Percentiles rank a stretch among this genome's conserved stretches.
phyloP scores from a whole-genome alignment of 2,888 invertebrate species.

The Alloscopus bannaensis region DNA sequence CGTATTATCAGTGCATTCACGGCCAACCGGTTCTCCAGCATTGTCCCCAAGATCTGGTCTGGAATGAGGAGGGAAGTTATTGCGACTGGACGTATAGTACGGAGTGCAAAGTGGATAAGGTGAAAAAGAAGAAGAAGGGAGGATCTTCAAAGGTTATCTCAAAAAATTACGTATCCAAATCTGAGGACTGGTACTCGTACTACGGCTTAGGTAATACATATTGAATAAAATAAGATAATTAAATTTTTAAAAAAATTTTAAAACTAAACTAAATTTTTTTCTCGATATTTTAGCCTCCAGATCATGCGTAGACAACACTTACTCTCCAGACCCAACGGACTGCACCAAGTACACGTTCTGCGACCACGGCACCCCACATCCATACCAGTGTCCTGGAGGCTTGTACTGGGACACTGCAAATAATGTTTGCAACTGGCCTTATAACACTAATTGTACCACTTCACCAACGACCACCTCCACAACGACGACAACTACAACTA shows the following conservation, averaged over 20 bases:
- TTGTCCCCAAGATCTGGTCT: slow-evolving; percentile 50
- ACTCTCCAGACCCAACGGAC: slow-evolving; percentile 21
- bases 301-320: slow-evolving; percentile 13
- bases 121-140: background rate
- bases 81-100: slow-evolving; percentile 54
- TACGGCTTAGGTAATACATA: no score
- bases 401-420: slow-evolving; percentile 48
- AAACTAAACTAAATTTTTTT: no score
- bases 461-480: slow-evolving; percentile 6
- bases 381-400: slow-evolving; percentile 30
- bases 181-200: no score
- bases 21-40: slow-evolving; percentile 22
- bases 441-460: background rate
- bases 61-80: slow-evolving; percentile 48
- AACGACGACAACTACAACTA: background rate
- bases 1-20: slow-evolving; percentile 48
- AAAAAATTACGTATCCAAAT: background rate
- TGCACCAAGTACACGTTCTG: slow-evolving; percentile 42
- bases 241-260: no score
- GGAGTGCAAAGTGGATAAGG: slow-evolving; percentile 16
- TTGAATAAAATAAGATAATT: no score
- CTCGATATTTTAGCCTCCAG: slow-evolving; percentile 23
- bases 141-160: background rate
- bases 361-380: background rate
- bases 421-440: slow-evolving; percentile 30